Evolutionary conservation across 2,113 vertebrate species (phyloP), one percentile per base, ranked within the genome.

Genomic region (Pampusana beccarii): DNA sequence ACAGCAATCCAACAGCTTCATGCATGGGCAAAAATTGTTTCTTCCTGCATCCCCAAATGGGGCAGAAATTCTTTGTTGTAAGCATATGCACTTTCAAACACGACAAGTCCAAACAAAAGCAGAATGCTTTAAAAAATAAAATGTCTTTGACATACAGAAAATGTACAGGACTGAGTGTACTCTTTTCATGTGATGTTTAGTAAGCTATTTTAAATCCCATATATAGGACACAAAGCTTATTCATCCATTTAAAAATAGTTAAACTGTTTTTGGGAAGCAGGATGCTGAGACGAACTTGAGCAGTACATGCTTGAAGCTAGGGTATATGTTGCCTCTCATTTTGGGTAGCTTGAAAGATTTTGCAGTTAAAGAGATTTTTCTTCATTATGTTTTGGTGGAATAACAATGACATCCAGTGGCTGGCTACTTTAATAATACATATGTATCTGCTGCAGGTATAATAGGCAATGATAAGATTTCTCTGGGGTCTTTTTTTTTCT

Each of bases 401-500:
- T 97, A 96, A 95, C 80, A 95, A 97, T 97, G 94, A 96, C 90
- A 97, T 97, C 92, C 95, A 96, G 94, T 97, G 97, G 90, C 84
- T 96, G 70, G 11, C 56, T 88, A 40, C 75, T 96, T 97, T 90
- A 95, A 88, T 93, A 95, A 96, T 96, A 69, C 44, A 36, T 82
- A 80, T 54, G 36, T 80, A 89, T 29, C 71, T 82, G 53, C 60
- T 80, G 67, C 38, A 90, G 85, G 42, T 89, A 16, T 51, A 88
- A 84, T 54, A 80, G 87, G 34, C 75, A 88, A 73, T 25, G 38
- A 20, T 74, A 71, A 90, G 33, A 95, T 88, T 92, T 80, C 64
- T 65, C 48, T 88, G 34, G 33, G 57, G 73, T 80, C 44, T 84
- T 93, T n/a, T 67, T 33, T 25, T 61, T 83, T n/a, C n/a, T n/a